Evolutionary conservation across 2,113 vertebrate genomes (phyloP), one percentile per base, ranked within the genome.

Genomic region (Ictalurus furcatus): DNA sequence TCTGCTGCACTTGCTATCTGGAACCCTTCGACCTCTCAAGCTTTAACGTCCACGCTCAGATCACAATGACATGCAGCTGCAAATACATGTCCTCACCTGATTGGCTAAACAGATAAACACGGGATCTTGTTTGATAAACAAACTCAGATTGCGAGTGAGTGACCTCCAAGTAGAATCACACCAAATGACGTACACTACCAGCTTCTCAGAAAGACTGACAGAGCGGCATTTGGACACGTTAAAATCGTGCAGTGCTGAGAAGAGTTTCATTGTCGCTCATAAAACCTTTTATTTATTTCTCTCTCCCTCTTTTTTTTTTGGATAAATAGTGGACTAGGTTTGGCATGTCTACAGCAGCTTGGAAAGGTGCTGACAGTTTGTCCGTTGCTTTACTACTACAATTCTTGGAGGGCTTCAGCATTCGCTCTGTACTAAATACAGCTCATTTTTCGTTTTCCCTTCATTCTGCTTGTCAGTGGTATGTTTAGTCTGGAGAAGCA

Each of bases 41-140:
- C 74, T 79, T 85, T 89, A 78, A 85, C 81, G 54, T 87, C 82
- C 52, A 48, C 74, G 48, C 56, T 63, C 13, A 40, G 63, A 84
- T 59, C 40, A 37, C 58, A 37, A 63, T 73, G 76, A 83, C 80
- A 76, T 40, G 19, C 25, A 0, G 83, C 86, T 78, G n/a, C 58
- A 89, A 88, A 87, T 79, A 54, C 83, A 85, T 67, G n/a, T 40
- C 73, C n/a, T 85, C 54, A 54, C 87, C 86, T 82, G 88, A 91
- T 85, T 89, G 84, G 88, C 63, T 71, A 67, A 79, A 44, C 4
- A 13, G 76, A 85, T 89, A 89, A 89, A 89, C 88, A 89, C 1
- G 25, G 84, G 85, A 59, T 82, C 65, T 74, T 88, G 86, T 87
- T 91, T 89, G 86, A 89, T 67, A 91, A 88, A 89, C 67, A 82